phyloP scores from a whole-genome alignment of 2,113 vertebrate species.

The Perca fluviatilis region DNA sequence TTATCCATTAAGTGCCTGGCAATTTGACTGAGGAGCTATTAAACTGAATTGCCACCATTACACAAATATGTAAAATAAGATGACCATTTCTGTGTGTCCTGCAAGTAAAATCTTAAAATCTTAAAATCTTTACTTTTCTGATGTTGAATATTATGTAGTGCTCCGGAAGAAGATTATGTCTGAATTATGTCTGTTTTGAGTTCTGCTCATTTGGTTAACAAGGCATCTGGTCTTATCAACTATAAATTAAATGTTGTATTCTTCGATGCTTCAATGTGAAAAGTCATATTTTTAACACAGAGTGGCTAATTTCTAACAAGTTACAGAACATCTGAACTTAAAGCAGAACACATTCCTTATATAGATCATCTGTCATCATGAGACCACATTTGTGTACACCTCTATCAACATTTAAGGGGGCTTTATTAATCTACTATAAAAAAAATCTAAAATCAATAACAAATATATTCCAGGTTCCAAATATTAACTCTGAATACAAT shows the following conservation, averaged over 20 bases:
- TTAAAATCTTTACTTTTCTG: background rate
- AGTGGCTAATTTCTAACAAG: background rate
- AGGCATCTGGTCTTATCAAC: background rate
- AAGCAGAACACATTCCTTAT: background rate
- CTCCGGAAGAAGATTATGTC: background rate
- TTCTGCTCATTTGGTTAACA: background rate
- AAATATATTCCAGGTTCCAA: background rate
- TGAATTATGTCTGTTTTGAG: background rate
- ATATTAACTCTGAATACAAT: constrained; percentile 1
- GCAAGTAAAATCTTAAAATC: background rate
- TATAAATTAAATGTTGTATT: background rate
- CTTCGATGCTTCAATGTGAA: background rate
- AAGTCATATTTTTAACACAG: background rate
- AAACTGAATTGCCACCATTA: constrained; percentile 32
- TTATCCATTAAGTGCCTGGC: constrained; percentile 28
- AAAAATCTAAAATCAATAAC: background rate
- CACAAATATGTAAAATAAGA: constrained; percentile 29
- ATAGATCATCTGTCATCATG: background rate
- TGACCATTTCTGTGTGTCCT: constrained; percentile 15
- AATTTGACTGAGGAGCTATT: constrained; percentile 43
- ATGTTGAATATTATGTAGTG: background rate
- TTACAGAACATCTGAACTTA: background rate
- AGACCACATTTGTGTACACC: too few relatives aligned
- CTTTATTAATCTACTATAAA: background rate
- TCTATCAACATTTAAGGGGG: background rate